Conservation (phyloP, 2,888 invertebrate genomes). For the Ectobius pallidus region DNA sequence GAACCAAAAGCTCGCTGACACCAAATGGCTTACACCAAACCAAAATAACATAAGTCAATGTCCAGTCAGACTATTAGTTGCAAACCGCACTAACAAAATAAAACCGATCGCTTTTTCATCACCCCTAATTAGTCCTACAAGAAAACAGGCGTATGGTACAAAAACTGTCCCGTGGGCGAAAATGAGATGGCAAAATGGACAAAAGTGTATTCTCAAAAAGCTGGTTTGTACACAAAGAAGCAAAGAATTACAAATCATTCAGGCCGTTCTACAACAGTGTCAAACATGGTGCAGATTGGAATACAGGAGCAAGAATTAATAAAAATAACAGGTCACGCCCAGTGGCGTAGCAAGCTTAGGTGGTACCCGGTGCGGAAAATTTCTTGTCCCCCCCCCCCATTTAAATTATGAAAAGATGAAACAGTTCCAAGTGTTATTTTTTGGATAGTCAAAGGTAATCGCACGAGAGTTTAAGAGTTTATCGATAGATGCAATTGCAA, state of each 20-base stretch:
- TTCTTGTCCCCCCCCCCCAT: no score
- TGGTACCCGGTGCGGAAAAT: no score
- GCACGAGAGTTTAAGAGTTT: no score
- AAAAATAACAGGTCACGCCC: background rate
- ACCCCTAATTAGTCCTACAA: background rate
- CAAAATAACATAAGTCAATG: background rate
- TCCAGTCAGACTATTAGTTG: background rate
- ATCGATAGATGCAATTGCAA: no score
- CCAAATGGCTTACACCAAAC: background rate
- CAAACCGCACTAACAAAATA: no score
- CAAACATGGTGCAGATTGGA: background rate
- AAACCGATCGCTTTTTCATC: no score
- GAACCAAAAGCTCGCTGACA: background rate
- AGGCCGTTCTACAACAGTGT: background rate
- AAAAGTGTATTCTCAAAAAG: background rate
- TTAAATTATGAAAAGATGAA: no score
- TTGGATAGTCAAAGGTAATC: no score
- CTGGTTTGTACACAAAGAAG: background rate
- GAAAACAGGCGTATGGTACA: background rate
- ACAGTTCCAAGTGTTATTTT: no score
- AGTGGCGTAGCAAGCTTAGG: no score
- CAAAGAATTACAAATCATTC: background rate
- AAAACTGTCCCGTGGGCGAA: background rate
- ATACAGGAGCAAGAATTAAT: background rate
- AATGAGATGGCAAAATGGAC: no score